Conservation (phyloP, 2,888 invertebrate species). For the Oxyteleia sp. region DNA sequence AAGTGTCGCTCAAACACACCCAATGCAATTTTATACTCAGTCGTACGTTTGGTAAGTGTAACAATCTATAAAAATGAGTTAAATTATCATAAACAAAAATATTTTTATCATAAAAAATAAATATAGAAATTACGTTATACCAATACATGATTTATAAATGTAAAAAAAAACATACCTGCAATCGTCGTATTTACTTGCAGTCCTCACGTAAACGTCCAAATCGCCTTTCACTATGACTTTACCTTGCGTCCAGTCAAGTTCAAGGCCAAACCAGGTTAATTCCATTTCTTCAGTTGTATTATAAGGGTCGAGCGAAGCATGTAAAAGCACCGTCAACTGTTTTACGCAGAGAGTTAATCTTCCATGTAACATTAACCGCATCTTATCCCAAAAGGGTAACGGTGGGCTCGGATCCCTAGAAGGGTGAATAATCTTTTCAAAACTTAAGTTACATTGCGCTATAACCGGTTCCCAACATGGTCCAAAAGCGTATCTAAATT, state of each 20-base stretch:
- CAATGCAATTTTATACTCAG: slow-evolving; percentile 95
- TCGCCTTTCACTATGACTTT: slow-evolving; percentile 97
- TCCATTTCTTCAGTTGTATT: slow-evolving; percentile 99
- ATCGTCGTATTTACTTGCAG: slow-evolving; percentile 99
- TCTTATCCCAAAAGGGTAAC: slow-evolving; percentile 99
- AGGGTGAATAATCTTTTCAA: slow-evolving; percentile 95
- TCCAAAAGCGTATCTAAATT: slow-evolving; percentile 97
- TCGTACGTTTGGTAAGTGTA: slow-evolving; percentile 96
- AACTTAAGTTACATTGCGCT: slow-evolving; percentile 95
- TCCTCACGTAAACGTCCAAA: slow-evolving; percentile 97
- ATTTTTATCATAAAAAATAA: no score
- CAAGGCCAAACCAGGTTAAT: slow-evolving; percentile 97
- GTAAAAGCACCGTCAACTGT: slow-evolving; percentile 96
- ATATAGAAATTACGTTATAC: no score
- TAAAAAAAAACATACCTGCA: no score
- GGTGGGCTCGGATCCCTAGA: slow-evolving; percentile 97
- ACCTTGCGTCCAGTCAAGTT: slow-evolving; percentile 98
- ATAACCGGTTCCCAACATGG: slow-evolving; percentile 99
- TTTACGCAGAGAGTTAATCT: slow-evolving; percentile 95
- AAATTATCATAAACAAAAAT: no score
- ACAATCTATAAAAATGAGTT: no score
- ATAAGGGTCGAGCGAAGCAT: slow-evolving; percentile 99
- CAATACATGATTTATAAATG: no score
- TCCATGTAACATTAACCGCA: slow-evolving; percentile 96
- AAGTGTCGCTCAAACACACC: slow-evolving; percentile 96